phyloP scores from a whole-genome alignment of 2,797 vertebrate species.

The Thaleichthys pacificus region DNA sequence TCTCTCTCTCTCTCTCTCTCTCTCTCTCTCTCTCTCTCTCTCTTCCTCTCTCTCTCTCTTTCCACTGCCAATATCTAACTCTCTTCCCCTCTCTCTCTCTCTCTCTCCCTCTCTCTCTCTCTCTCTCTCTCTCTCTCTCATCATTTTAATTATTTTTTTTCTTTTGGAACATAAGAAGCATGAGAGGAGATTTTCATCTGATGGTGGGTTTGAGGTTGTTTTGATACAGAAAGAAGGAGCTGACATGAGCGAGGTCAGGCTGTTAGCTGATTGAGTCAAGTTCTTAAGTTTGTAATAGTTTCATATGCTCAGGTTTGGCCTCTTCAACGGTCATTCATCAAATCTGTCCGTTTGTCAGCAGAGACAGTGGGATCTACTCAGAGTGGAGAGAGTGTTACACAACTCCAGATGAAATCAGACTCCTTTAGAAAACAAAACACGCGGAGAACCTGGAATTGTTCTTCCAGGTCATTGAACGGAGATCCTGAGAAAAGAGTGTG shows the following conservation, averaged over 20 bases:
- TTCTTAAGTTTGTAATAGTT: slow-evolving; percentile 3
- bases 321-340: neutral
- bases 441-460: neutral
- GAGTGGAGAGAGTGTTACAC: neutral
- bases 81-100: neutral
- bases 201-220: slow-evolving; percentile 16
- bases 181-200: slow-evolving; percentile 20
- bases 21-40: neutral
- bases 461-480: neutral
- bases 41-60: neutral
- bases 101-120: neutral
- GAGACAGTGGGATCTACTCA: neutral
- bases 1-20: slow-evolving; percentile 15
- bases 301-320: slow-evolving; percentile 8
- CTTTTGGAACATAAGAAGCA: slow-evolving; percentile 6
- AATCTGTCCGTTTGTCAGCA: neutral
- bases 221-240: slow-evolving; percentile 13
- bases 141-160: slow-evolving; percentile 12
- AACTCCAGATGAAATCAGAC: neutral
- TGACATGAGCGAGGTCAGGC: slow-evolving; percentile 19
- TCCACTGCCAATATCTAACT: neutral
- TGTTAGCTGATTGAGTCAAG: slow-evolving; percentile 22
- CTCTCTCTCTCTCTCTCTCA: slow-evolving; percentile 19
- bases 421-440: neutral
- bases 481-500: neutral